Percentiles rank a stretch among this genome's conserved stretches.
These are phyloP conservation scores for Perizoma affinitatum DNA, from an alignment of 2,888 invertebrate species.

Conservation along the genomic window DNA sequence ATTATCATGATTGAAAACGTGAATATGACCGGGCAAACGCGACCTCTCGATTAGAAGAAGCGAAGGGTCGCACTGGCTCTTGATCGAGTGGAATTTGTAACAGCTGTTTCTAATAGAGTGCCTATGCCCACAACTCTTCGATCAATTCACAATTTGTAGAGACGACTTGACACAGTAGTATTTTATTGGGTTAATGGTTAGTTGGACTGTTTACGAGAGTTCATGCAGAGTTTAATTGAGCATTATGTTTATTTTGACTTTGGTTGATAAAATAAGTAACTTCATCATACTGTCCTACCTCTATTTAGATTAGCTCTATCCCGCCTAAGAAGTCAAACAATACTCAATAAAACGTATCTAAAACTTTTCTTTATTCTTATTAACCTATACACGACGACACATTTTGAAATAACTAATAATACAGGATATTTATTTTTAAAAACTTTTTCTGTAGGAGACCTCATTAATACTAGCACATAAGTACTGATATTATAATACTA, in stretches of 20 bases:
- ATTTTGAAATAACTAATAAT: too few species aligned
- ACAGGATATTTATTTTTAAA: too few species aligned
- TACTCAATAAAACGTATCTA: too few species aligned
- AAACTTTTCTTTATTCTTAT: too few species aligned
- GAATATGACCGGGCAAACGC: slow-evolving; percentile 37
- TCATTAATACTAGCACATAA: too few species aligned
- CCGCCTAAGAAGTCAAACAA: too few species aligned
- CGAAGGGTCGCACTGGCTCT: slow-evolving; percentile 37
- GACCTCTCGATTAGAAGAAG: slow-evolving; percentile 38
- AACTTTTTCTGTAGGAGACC: too few species aligned
- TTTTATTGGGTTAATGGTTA: slow-evolving; percentile 37
- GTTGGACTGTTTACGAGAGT: slow-evolving; percentile 24
- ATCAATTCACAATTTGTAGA: slow-evolving; percentile 30
- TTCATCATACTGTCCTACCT: slow-evolving; percentile 14
- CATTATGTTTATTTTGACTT: slow-evolving; percentile 19
- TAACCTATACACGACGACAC: too few species aligned
- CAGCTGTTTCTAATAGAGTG: slow-evolving; percentile 45
- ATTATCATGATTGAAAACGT: slow-evolving; percentile 47
- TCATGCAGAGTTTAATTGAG: slow-evolving; percentile 9
- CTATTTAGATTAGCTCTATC: slow-evolving; percentile 7
- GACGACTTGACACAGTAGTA: slow-evolving; percentile 29
- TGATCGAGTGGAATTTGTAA: slow-evolving; percentile 38
- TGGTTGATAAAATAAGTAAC: slow-evolving; percentile 11
- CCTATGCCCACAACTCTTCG: slow-evolving; percentile 25
- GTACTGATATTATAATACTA: too few species aligned